Evolutionary conservation across 2,797 vertebrate species (phyloP).

Genomic region (Phrynocephalus forsythii): DNA sequence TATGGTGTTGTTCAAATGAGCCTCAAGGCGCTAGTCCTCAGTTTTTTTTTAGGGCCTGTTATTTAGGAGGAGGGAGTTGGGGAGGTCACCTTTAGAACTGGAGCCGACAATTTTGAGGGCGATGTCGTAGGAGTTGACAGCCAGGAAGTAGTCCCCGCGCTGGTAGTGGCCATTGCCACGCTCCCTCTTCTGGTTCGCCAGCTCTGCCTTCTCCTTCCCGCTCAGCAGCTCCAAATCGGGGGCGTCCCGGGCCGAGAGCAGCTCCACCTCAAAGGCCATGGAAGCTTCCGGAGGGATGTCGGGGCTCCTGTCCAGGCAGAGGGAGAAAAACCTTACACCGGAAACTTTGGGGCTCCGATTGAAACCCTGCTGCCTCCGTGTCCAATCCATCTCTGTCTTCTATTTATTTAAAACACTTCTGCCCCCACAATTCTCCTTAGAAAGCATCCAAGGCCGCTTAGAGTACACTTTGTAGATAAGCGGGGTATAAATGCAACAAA

Average conservation of each 20-base stretch:
- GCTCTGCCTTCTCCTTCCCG: slow-evolving; percentile 82
- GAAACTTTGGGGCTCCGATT: too few relatives aligned
- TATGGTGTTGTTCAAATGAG: background rate
- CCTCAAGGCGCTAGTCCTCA: background rate
- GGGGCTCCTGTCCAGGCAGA: slow-evolving; percentile 75
- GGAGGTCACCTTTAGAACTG: slow-evolving; percentile 89
- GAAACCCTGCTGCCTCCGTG: too few relatives aligned
- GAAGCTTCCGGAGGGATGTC: slow-evolving; percentile 82
- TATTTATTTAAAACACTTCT: too few relatives aligned
- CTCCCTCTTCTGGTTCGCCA: slow-evolving; percentile 90
- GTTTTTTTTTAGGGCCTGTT: background rate
- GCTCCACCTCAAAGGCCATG: slow-evolving; percentile 87
- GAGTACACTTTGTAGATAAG: too few relatives aligned
- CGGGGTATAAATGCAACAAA: too few relatives aligned
- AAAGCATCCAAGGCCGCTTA: too few relatives aligned
- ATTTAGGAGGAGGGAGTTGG: too few relatives aligned
- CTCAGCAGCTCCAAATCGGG: slow-evolving; percentile 89
- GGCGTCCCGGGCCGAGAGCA: slow-evolving; percentile 82
- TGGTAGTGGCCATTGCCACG: slow-evolving; percentile 92
- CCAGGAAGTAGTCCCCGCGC: slow-evolving; percentile 89
- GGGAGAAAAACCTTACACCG: too few relatives aligned
- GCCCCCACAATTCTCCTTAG: too few relatives aligned
- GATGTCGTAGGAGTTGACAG: slow-evolving; percentile 93
- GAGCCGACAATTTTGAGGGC: slow-evolving; percentile 90
- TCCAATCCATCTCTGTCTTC: too few relatives aligned